A percentile compares a stretch with the other conserved stretches of the same genome.
Conservation (phyloP, 2,888 invertebrate species). For the Drosophila lutescens region DNA sequence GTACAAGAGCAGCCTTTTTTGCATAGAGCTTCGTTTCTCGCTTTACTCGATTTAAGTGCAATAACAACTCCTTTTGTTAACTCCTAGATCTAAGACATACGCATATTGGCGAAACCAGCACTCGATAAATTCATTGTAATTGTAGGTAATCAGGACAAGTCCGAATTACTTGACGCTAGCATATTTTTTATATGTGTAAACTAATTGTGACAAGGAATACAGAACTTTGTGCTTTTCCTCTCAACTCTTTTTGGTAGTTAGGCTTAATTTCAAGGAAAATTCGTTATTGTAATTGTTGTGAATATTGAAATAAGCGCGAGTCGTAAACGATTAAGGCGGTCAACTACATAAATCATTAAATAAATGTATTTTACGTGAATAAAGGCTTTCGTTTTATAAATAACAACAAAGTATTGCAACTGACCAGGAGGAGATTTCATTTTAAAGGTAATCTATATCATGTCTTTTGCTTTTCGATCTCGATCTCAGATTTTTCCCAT, state of each 20-base stretch:
- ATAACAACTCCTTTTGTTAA: conserved; percentile 70
- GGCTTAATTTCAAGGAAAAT: conserved; percentile 79
- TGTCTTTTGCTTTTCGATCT: conserved; percentile 54
- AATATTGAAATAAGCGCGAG: conserved; percentile 74
- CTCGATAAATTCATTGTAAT: conserved; percentile 11
- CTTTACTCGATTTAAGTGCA: conserved; percentile 72
- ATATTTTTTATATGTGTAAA: conserved; percentile 77
- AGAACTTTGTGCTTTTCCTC: conserved; percentile 76
- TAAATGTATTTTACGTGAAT: conserved; percentile 76
- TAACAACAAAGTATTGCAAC: conserved; percentile 50
- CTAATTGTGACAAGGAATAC: conserved; percentile 61
- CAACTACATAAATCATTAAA: conserved; percentile 58
- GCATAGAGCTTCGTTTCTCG: conserved; percentile 70
- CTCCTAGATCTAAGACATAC: conserved; percentile 47
- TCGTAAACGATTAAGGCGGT: conserved; percentile 69
- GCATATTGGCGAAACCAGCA: conserved; percentile 21
- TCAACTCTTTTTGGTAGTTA: conserved; percentile 74
- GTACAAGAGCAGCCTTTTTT: conserved; percentile 75
- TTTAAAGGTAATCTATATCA: background rate
- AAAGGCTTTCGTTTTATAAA: conserved; percentile 61
- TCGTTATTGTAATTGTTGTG: conserved; percentile 81
- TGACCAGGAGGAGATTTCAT: background rate
- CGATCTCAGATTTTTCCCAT: conserved; percentile 87
- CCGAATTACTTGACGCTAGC: conserved; percentile 65
- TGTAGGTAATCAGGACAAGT: conserved; percentile 9